Conservation (phyloP, 1,140 invertebrate genomes). For the Araneus ventricosus region DNA sequence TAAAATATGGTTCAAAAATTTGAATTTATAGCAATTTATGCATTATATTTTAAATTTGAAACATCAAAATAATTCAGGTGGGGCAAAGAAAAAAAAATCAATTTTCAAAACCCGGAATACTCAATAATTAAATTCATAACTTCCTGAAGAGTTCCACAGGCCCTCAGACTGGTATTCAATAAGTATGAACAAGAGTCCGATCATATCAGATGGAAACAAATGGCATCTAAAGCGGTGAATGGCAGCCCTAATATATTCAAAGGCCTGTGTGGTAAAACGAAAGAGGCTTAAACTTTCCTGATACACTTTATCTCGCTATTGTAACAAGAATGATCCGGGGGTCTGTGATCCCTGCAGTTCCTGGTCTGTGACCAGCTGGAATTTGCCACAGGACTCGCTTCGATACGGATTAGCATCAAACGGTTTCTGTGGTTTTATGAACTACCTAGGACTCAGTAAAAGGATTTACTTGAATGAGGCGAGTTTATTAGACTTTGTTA, state of each 20-base stretch:
- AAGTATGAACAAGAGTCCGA: neutral
- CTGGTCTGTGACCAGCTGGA: constrained; percentile 55
- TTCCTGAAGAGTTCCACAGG: neutral
- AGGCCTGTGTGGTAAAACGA: constrained; percentile 28
- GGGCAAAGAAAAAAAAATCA: neutral
- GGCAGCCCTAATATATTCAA: constrained; percentile 65
- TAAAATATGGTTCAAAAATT: too few relatives aligned
- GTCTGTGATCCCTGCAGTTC: constrained; percentile 26
- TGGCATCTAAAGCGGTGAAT: neutral
- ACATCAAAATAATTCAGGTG: neutral
- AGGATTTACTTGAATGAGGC: constrained; percentile 51
- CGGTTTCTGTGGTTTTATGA: constrained; percentile 46
- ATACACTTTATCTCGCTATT: constrained; percentile 59
- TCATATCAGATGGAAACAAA: constrained; percentile 1
- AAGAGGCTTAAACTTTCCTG: constrained; percentile 66
- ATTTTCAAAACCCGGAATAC: neutral
- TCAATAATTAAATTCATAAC: neutral
- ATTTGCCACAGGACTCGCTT: constrained; percentile 19
- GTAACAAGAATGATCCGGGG: neutral
- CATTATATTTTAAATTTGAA: neutral
- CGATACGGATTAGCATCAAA: constrained; percentile 28
- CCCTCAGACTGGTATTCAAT: neutral
- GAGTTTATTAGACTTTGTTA: constrained; percentile 59
- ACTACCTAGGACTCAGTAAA: neutral
- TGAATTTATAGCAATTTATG: too few relatives aligned